phyloP scores from a whole-genome alignment of 2,113 vertebrate genomes.

The human (Homo sapiens) region DNA sequence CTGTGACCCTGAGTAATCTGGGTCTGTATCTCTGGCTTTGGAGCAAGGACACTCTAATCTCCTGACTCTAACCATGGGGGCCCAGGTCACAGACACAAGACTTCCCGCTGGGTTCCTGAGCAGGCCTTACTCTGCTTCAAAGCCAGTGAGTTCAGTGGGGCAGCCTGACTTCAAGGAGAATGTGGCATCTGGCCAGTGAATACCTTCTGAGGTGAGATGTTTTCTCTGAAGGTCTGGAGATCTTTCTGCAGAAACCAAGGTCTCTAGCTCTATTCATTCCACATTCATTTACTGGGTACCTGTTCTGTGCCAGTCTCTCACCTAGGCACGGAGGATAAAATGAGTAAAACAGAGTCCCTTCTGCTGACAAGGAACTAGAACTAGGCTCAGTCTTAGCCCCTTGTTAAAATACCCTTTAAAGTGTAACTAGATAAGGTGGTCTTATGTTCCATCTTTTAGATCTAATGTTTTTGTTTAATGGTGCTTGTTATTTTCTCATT shows the following conservation, averaged over 20 bases:
- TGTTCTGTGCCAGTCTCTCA: not conserved
- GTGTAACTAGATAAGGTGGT: not conserved
- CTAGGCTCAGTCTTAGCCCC: not conserved
- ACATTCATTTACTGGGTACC: not conserved
- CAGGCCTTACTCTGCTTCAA: conserved; percentile 59
- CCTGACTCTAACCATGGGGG: conserved; percentile 52
- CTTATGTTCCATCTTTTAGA: not conserved
- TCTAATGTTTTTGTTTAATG: not conserved
- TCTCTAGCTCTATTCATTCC: not conserved
- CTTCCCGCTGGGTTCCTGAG: conserved; percentile 65
- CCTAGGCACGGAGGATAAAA: not conserved
- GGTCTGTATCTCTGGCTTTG: conserved; percentile 81
- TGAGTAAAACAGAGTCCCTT: not conserved
- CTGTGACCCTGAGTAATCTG: conserved; percentile 85
- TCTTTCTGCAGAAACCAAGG: conserved; percentile 13
- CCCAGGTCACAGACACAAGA: conserved; percentile 50
- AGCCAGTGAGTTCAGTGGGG: conserved; percentile 57
- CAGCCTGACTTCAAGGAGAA: conserved; percentile 43
- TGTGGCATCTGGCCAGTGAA: conserved; percentile 55
- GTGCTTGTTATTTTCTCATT: conserved; percentile 21
- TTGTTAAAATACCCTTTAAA: not conserved
- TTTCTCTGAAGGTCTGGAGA: not conserved
- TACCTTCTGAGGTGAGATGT: conserved; percentile 14
- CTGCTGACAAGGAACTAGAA: not conserved
- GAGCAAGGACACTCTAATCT: conserved; percentile 82